phyloP scores from a whole-genome alignment of 2,113 vertebrate genomes.

The Dissostichus mawsoni region DNA sequence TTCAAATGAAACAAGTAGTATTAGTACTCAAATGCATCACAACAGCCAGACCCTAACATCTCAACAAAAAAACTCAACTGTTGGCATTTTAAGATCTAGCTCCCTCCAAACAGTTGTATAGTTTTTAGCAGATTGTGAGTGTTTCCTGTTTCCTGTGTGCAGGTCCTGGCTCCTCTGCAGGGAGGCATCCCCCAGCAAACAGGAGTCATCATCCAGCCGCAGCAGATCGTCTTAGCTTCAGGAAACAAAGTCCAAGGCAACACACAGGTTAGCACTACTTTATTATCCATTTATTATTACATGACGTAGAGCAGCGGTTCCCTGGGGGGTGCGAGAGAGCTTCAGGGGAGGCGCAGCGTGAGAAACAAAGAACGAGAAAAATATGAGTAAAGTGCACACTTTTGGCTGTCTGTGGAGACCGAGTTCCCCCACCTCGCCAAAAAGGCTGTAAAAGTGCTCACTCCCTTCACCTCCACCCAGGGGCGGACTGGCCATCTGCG shows the following conservation, averaged over 20 bases:
- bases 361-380: no score
- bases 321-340: no score
- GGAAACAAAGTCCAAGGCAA: slow-evolving; percentile 91
- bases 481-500: no score
- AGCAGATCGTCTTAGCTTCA: slow-evolving; percentile 94
- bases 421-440: no score
- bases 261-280: slow-evolving; percentile 86
- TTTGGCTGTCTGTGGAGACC: no score
- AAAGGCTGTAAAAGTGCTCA: no score
- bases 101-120: neutral
- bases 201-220: slow-evolving; percentile 98
- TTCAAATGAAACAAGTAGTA: neutral
- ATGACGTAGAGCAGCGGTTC: neutral
- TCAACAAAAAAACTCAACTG: neutral
- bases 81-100: neutral
- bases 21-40: neutral
- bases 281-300: neutral
- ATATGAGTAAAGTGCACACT: no score
- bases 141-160: slow-evolving; percentile 13
- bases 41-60: no score
- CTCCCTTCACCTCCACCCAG: no score
- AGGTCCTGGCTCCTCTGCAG: slow-evolving; percentile 95
- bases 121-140: neutral
- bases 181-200: slow-evolving; percentile 94
- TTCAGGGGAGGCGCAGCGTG: no score